Conservation (phyloP, 2,113 vertebrate species). For the Melanerpes aurifrons region DNA sequence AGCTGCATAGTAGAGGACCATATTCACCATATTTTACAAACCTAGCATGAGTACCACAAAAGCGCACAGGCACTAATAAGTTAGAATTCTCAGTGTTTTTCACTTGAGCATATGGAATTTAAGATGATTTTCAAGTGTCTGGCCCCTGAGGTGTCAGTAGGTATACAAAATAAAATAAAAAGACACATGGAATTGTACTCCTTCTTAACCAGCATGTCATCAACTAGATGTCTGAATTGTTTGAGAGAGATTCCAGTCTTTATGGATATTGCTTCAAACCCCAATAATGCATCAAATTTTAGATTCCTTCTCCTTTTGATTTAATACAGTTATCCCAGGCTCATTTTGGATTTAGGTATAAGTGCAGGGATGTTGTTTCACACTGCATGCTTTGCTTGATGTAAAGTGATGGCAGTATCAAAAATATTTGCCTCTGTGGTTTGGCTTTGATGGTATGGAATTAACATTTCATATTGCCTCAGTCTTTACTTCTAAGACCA, state of each 20-base stretch:
- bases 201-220: neutral
- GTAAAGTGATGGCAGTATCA: neutral
- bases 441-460: neutral
- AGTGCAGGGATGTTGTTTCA: neutral
- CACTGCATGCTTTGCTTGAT: neutral
- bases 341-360: neutral
- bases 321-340: neutral
- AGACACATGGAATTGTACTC: neutral
- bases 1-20: neutral
- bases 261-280: neutral
- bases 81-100: neutral
- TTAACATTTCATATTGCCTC: neutral
- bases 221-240: neutral
- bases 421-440: neutral
- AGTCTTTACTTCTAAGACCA: too few species aligned
- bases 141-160: neutral
- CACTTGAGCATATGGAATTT: neutral
- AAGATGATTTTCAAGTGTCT: neutral
- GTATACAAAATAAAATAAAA: neutral
- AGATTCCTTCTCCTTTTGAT: neutral
- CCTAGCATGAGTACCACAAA: neutral
- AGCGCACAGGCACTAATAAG: neutral
- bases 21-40: neutral
- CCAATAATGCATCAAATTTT: neutral
- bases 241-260: neutral